These are phyloP conservation scores for Barnardius zonarius DNA, from an alignment of 2,113 vertebrate species.

Conservation along the genomic window DNA sequence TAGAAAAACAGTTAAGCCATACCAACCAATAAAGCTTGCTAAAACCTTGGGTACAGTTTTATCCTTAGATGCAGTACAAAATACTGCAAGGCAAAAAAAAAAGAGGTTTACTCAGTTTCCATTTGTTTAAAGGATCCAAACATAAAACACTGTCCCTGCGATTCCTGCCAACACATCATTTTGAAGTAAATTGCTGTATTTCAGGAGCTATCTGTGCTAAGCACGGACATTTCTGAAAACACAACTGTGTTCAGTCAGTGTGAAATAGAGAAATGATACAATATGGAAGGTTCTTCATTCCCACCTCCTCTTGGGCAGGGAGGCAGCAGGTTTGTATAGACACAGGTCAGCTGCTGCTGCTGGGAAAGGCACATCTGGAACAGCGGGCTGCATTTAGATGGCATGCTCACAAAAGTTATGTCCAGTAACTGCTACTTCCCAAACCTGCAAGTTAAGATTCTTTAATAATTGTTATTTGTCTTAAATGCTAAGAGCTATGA, in stretches of 20 bases:
- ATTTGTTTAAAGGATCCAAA: background rate
- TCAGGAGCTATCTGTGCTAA: background rate
- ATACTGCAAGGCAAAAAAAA: background rate
- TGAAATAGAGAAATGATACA: background rate
- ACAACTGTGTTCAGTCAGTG: background rate
- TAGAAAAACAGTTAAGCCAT: background rate
- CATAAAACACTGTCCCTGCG: background rate
- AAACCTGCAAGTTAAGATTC: background rate
- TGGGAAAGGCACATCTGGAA: rapidly evolving
- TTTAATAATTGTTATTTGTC: background rate
- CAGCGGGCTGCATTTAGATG: background rate
- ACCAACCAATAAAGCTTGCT: background rate
- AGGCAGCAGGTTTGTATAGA: background rate
- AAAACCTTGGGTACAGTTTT: background rate
- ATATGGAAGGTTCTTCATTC: background rate
- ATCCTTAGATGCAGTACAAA: background rate
- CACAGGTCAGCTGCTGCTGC: background rate
- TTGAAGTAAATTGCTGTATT: background rate
- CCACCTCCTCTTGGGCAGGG: background rate
- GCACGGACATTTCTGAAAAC: background rate
- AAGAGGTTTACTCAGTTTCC: background rate
- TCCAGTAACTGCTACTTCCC: background rate
- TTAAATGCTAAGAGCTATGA: background rate
- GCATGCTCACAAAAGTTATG: background rate
- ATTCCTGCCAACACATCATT: background rate